Evolutionary conservation across 1,140 invertebrate genomes (phyloP).

Genomic region (Mercenaria mercenaria): DNA sequence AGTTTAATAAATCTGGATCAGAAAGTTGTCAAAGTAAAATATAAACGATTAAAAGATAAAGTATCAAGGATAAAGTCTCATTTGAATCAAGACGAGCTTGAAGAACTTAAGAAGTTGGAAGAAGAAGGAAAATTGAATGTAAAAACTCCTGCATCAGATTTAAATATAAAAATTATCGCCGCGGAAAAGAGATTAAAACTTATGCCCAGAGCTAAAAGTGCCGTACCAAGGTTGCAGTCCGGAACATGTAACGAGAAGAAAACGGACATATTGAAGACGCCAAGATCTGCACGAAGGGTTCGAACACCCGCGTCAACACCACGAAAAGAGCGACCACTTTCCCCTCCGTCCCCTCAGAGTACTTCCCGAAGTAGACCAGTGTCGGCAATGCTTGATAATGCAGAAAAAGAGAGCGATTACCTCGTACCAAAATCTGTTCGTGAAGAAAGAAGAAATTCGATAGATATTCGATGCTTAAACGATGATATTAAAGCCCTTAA

Average conservation of each 20-base stretch:
- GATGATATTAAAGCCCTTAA: background rate
- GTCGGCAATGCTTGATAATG: background rate
- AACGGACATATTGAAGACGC: background rate
- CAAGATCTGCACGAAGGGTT: background rate
- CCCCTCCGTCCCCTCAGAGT: background rate
- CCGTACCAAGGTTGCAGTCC: conserved; percentile 14
- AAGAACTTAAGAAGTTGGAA: conserved; percentile 20
- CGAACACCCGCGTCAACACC: background rate
- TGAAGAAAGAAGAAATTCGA: background rate
- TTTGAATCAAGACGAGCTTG: background rate
- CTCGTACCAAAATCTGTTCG: background rate
- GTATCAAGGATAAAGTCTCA: conserved; percentile 29
- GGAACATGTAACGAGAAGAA: background rate
- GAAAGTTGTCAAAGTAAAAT: conserved; percentile 42
- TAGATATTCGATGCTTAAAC: background rate
- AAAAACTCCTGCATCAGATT: background rate
- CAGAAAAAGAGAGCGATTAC: background rate
- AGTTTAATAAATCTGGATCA: conserved; percentile 48
- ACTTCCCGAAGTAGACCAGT: background rate
- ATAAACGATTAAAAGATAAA: conserved; percentile 40
- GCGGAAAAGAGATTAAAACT: conserved; percentile 49
- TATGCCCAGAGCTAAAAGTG: conserved; percentile 45
- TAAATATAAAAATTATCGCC: background rate
- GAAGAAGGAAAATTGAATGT: background rate
- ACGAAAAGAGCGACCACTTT: too few species aligned